Percentiles rank a stretch among this genome's conserved stretches.
These are phyloP conservation scores for Heliconius cydno DNA, from an alignment of 2,888 invertebrate species.

Conservation along the genomic window DNA sequence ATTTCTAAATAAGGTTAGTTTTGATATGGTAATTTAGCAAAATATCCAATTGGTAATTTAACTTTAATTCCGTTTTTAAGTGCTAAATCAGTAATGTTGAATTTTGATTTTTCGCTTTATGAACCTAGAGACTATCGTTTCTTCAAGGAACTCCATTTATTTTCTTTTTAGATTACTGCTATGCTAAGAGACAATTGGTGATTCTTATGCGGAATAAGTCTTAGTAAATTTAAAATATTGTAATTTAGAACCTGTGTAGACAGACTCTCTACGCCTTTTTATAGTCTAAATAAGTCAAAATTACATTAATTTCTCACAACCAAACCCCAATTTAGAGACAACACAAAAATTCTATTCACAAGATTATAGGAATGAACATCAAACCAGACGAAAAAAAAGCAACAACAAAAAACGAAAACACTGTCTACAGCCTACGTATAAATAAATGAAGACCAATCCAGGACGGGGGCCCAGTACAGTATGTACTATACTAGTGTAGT, in stretches of 20 bases:
- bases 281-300: no score
- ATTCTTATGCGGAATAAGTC: no score
- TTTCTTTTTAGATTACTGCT: no score
- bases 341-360: not conserved
- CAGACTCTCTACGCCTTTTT: no score
- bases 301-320: not conserved
- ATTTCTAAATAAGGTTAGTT: not conserved
- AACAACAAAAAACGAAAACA: constrained; percentile 7
- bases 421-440: constrained; percentile 38
- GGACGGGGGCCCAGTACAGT: constrained; percentile 10
- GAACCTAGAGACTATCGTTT: no score
- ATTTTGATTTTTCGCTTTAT: no score
- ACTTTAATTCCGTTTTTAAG: not conserved
- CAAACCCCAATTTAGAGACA: not conserved
- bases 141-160: no score
- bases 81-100: not conserved
- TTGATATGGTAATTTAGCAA: not conserved
- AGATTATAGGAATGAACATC: constrained; percentile 12
- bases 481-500: constrained; percentile 39
- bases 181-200: no score
- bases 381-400: constrained; percentile 20
- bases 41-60: not conserved
- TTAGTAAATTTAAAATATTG: no score
- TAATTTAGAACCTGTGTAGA: no score
- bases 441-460: constrained; percentile 54